Conservation (phyloP, 53 echinoderm and acorn worm species). For the Henricia sp. region DNA sequence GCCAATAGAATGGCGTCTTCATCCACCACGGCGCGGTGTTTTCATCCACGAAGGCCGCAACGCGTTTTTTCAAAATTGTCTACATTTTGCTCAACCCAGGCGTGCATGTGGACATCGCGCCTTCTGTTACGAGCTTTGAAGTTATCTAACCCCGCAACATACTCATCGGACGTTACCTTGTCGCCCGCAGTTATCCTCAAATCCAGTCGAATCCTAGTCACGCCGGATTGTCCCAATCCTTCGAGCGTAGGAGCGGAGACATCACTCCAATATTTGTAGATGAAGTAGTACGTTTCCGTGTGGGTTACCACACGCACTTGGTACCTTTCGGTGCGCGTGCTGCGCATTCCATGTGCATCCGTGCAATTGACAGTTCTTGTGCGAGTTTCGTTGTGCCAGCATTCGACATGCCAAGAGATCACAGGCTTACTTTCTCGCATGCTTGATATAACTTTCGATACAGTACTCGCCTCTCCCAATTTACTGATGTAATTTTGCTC, state of each 20-base stretch:
- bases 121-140: constrained; percentile 12
- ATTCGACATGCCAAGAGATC: not conserved
- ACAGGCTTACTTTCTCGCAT: constrained; percentile 5
- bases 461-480: constrained; percentile 2
- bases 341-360: not conserved
- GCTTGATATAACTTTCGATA: not conserved
- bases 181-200: constrained; percentile 12
- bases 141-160: not conserved
- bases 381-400: constrained; percentile 33
- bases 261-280: constrained; percentile 30
- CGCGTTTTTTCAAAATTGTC: constrained; percentile 12
- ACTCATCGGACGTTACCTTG: not conserved
- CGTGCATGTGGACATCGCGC: constrained; percentile 1
- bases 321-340: constrained; percentile 16
- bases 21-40: constrained; percentile 35
- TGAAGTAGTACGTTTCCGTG: not conserved
- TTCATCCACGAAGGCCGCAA: constrained; percentile 30
- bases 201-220: constrained; percentile 29
- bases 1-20: not conserved
- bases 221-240: not conserved
- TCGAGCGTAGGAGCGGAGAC: constrained; percentile 6
- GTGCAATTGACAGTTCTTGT: not conserved
- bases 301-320: constrained; percentile 8
- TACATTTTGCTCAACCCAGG: not conserved
- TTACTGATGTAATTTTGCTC: constrained; percentile 11